Base-by-base conservation (phyloP, 2,888 invertebrate species). In the Incurvaria masculella region DNA sequence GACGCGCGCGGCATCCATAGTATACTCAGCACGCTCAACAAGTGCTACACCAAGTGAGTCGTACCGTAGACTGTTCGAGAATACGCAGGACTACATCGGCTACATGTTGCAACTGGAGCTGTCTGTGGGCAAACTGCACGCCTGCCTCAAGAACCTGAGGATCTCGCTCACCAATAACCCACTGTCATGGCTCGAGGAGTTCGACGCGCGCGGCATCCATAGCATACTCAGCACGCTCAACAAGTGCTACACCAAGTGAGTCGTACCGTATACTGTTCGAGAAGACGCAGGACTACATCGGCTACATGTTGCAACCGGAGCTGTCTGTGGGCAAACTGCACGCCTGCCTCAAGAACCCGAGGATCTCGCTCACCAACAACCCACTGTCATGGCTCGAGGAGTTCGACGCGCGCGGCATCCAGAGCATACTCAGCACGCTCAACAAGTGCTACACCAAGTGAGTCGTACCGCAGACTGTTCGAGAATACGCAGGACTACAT, bases 91-190 rank as follows among this genome's bases (percentile, higher is more conserved):
- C 64, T 97, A 96, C 68, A 89, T 95, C 17, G 82, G 87, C 43
- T 88, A 88, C 62, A 80, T 97, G 49, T 83, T 85, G 54, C 88
- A 89, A 63, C 84, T 88, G 0, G 94, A 95, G 58, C 75, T 94
- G 19, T 91, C 89, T 50, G 86, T 90, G 39, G 86, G 88, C 51
- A 96, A 96, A 68, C 82, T 94, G 33, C 87, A 90, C 63, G 84
- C 84, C 49, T 92, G 95, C 58, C 75, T 97, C 43, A 94, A 95
- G 64, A 94, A 93, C 39, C 78, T 97, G 2, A 81, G 95, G 58
- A 94, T 97, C 61, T 93, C 96, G 0, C 81, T 97, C 44, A 96
- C 95, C 2, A 97, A 94, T 66, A 97, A 97, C 69, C 89, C 96
- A 0, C 81, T 97, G 47, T 94, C 93, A 46, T 97, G 97, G 97